Evolutionary conservation across 2,797 vertebrate species (phyloP), one percentile per base, ranked within the genome.

Genomic region (Neosalanx taihuensis): DNA sequence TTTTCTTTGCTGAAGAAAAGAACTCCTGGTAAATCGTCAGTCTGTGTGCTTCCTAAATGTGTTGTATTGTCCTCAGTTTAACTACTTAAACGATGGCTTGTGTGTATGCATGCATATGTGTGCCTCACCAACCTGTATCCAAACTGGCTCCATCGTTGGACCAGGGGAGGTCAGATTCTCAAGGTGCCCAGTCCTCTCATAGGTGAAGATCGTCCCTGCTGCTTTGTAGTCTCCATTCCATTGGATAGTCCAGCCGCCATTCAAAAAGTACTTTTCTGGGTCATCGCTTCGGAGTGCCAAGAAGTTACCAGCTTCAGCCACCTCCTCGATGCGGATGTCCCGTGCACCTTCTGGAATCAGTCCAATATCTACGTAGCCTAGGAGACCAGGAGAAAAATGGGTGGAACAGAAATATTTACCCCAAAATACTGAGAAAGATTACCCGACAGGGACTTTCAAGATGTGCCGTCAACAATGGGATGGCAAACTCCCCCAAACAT

Each of bases 281-380:
- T 94, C 93, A 81, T 94, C 94, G 0, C 96, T 93, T 31, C 96
- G 90, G 49, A 99, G 87, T 0, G 97, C 98, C 88, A 99, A 87
- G 83, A 96, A 99, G 81, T 98, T 99, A 72, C 93, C 94, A 0
- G 97, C 94, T 84, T 95, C 95, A 0, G 95, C 94, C 6, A 98
- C 85, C 72, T 99, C 98, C 74, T 96, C 93, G 0, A 99, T 96
- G 1, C 80, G 91, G 80, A 99, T 98, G 79, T 96, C 94, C 5
- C 95, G 86, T 0, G 98, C 94, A 18, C 96, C 95, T 3, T 92
- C 93, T 0, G 97, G 98, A 84, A 99, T 98, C 65, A 98, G 83
- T n/a, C 95, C 97, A 0, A 99, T 93, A 17, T 99, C 97, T 0
- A 98, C 95, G 0, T 99, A 99, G 0, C 96, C 98, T 99, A 77